A percentile compares a stretch with the other conserved stretches of the same genome.
Evolutionary conservation across 2,797 vertebrate genomes (phyloP).

Genomic region (Sylvia borin): DNA sequence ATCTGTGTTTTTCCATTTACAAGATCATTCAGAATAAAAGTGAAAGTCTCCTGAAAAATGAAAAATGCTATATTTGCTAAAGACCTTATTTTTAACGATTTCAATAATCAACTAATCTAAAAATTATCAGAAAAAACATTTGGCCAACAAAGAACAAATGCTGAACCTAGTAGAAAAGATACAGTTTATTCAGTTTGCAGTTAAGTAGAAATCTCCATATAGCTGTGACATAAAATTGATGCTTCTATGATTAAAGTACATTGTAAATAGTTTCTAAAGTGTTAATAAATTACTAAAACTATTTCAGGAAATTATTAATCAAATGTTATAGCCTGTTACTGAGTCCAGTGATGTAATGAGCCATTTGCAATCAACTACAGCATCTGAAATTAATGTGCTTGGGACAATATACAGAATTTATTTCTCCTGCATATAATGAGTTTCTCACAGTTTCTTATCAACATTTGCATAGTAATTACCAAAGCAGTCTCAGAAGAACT

Average conservation of each 20-base stretch:
- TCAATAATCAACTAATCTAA: neutral
- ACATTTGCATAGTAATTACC: neutral
- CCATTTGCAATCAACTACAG: neutral
- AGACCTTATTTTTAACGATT: neutral
- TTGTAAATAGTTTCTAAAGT: constrained; percentile 10
- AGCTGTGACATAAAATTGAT: constrained; percentile 15
- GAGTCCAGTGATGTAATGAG: neutral
- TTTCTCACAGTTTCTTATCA: neutral
- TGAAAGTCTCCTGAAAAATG: neutral
- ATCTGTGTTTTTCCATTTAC: neutral
- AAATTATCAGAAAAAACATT: neutral
- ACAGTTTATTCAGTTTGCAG: constrained; percentile 7
- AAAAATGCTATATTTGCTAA: neutral
- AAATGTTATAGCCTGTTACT: neutral
- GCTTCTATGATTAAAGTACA: constrained; percentile 8
- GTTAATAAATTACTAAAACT: constrained; percentile 48
- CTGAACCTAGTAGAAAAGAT: neutral
- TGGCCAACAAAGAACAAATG: neutral
- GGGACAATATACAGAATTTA: neutral
- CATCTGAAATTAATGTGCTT: neutral
- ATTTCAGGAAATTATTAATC: constrained; percentile 20
- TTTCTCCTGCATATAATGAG: neutral
- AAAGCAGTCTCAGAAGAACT: neutral
- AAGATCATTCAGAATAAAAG: neutral
- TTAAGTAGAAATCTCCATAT: constrained; percentile 22